Base-by-base conservation (phyloP, 2,797 vertebrate genomes). In the Pelobates cultripes region DNA sequence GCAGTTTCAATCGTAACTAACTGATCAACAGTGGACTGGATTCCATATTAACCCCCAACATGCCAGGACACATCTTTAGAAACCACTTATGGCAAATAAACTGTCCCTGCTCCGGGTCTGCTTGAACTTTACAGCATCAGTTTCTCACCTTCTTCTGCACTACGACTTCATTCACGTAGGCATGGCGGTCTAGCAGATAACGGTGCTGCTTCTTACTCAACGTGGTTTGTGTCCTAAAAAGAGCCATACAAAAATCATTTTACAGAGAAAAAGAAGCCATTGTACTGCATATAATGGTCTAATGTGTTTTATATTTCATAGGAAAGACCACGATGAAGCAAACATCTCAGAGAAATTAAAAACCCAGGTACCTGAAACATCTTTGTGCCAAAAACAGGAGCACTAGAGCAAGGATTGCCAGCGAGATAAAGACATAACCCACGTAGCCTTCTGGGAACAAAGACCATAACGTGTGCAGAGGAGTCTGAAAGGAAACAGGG, bases 191-290 rank as follows among this genome's bases (percentile, higher is more conserved):
- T 81, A 93, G 91, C 75, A 96, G 88, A 71, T 95, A 94, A 68
- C 90, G 89, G 77, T 94, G 94, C 90, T 95, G 94, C 86, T 94
- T 94, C 77, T 93, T 92, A 7, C 92, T 93, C 13, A 96, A 87
- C 43, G 94, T 95, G 1, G 86, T 73, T 42, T 53, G 91, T 60
- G 93, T 95, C 85, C 95, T 96, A 85, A 40, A 76, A 64, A 71
- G 6, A 68, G 45, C 28, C 28, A 28, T 28, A 28, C 28, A 28
- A 28, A 28, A 28, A 28, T 28, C 28, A 28, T 28, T 28, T 28
- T 28, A 28, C 14, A 9, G 45, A 44, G 41, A 66, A 80, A 84
- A 13, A 15, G 15, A 60, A 15, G 10, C 47, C 47, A 57, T 2
- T 28, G 3, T 57, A 14, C 55, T 7, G 55, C 9, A 57, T 12